Evolutionary conservation across 2,113 vertebrate species (phyloP).

Genomic region (Cromileptes altivelis): DNA sequence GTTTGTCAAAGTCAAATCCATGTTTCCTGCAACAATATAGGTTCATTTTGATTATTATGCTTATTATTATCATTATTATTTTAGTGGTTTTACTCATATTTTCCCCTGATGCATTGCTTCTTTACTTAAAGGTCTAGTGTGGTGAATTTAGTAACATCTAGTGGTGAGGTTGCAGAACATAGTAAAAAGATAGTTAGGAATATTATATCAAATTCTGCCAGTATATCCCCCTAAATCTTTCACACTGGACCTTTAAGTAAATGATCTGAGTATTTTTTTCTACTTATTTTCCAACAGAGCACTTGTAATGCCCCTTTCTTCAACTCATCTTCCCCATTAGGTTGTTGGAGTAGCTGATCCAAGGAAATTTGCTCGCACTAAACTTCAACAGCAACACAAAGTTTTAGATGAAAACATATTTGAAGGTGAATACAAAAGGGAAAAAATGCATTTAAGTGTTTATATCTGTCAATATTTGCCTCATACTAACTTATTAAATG

Average conservation of each 20-base stretch:
- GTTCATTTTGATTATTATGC: background rate
- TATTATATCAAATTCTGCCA: too few relatives aligned
- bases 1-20: background rate
- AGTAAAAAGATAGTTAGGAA: too few relatives aligned
- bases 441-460: background rate
- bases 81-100: background rate
- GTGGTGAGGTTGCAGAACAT: too few relatives aligned
- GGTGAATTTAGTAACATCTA: too few relatives aligned
- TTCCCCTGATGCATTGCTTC: background rate
- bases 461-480: background rate
- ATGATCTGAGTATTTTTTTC: background rate
- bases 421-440: conserved; percentile 73
- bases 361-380: conserved; percentile 81
- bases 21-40: background rate
- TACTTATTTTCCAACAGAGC: background rate
- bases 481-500: background rate
- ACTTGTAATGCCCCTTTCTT: background rate
- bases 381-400: conserved; percentile 78
- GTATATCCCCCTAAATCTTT: too few relatives aligned
- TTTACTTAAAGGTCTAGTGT: background rate
- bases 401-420: conserved; percentile 82
- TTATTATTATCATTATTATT: background rate
- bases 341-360: conserved; percentile 88
- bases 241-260: background rate
- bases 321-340: conserved; percentile 57